Conservation (phyloP, 2,888 invertebrate genomes). For the Mythimna vitellina region DNA sequence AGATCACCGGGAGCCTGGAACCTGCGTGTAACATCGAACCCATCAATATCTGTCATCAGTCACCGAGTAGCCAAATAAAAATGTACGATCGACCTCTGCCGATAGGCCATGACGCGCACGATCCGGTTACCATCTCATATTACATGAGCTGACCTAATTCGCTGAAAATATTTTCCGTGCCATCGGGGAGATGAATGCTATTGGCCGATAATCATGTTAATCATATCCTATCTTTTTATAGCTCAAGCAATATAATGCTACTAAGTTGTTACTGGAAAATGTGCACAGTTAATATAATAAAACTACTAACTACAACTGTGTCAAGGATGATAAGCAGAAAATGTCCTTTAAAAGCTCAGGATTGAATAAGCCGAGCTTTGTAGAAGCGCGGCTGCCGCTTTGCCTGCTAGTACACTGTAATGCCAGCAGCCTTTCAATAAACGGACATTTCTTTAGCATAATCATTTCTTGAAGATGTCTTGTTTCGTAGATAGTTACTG, state of each 20-base stretch:
- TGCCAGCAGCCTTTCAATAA: conserved; percentile 61
- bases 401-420: conserved; percentile 39
- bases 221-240: conserved; percentile 40
- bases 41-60: conserved; percentile 89
- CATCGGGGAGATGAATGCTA: conserved; percentile 64
- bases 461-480: conserved; percentile 46
- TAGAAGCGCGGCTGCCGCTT: conserved; percentile 38
- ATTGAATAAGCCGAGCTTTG: conserved; percentile 68
- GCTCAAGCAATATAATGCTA: conserved; percentile 7
- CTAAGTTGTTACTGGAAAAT: not conserved
- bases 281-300: conserved; percentile 21
- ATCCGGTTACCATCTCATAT: conserved; percentile 78
- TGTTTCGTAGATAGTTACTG: conserved; percentile 28
- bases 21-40: conserved; percentile 74
- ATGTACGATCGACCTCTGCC: conserved; percentile 80
- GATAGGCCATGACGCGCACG: conserved; percentile 76
- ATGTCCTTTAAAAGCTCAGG: conserved; percentile 76
- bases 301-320: conserved; percentile 71
- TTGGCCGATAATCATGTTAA: conserved; percentile 53
- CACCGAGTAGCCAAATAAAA: conserved; percentile 86
- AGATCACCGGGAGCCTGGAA: conserved; percentile 77
- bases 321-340: conserved; percentile 83
- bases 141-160: conserved; percentile 84
- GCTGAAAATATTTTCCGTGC: conserved; percentile 69
- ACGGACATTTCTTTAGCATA: conserved; percentile 64